These are phyloP conservation scores for Ophioninae sp. DNA, from an alignment of 2,888 invertebrate species.

Conservation along the genomic window DNA sequence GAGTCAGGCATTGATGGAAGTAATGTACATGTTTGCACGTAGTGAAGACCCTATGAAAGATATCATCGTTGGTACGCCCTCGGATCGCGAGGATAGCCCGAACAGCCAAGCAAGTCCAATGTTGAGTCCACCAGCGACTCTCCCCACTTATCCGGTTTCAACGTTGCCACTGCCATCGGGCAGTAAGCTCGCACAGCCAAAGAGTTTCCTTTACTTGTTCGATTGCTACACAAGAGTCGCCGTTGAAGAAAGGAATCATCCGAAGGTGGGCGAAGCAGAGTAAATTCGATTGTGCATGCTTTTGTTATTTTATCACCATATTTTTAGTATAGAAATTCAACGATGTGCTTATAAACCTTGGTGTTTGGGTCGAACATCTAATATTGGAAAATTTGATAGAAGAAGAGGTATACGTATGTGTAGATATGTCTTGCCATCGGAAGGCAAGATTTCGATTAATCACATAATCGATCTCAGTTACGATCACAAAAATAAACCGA, in stretches of 20 bases:
- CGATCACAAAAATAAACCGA: no score
- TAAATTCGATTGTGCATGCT: background rate
- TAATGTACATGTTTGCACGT: slow-evolving; percentile 83
- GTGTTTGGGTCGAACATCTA: background rate
- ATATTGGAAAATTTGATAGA: background rate
- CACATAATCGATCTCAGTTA: no score
- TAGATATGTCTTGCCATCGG: background rate
- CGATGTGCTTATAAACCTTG: background rate
- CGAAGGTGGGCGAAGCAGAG: slow-evolving; percentile 82
- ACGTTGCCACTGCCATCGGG: slow-evolving; percentile 78
- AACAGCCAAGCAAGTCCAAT: slow-evolving; percentile 81
- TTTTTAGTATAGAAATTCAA: background rate
- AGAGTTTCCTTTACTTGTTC: slow-evolving; percentile 82
- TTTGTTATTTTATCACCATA: background rate
- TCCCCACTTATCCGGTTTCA: slow-evolving; percentile 80
- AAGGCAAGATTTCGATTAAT: no score
- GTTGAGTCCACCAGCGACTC: slow-evolving; percentile 78
- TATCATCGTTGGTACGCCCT: slow-evolving; percentile 79
- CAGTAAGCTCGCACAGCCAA: slow-evolving; percentile 74
- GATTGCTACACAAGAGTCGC: slow-evolving; percentile 88
- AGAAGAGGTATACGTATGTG: background rate
- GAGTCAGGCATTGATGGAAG: slow-evolving; percentile 86
- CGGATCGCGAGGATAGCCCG: slow-evolving; percentile 79
- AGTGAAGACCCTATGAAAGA: slow-evolving; percentile 84
- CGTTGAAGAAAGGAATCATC: slow-evolving; percentile 88